These are phyloP conservation scores for Hydraecia micacea DNA, from an alignment of 2,888 invertebrate genomes.

Conservation along the genomic window DNA sequence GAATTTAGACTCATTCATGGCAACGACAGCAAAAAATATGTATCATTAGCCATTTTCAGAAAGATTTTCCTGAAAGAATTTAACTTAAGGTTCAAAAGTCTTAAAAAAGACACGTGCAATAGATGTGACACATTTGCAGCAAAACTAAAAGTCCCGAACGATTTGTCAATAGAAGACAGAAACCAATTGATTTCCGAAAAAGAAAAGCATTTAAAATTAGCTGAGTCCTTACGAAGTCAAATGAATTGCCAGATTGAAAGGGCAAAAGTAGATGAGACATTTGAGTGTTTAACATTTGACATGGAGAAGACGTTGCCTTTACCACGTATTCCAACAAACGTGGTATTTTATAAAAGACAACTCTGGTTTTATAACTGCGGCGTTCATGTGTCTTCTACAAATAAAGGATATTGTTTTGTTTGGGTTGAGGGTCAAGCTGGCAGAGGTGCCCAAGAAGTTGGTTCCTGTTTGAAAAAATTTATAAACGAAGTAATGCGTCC, in stretches of 20 bases:
- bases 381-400: no score
- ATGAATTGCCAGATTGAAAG: constrained; percentile 28
- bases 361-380: no score
- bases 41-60: constrained; percentile 9
- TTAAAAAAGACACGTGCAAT: constrained; percentile 14
- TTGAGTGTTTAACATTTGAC: constrained; percentile 38
- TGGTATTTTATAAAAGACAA: no score
- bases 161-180: constrained; percentile 21
- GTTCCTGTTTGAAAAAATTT: no score
- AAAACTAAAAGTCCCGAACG: constrained; percentile 16
- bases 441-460: no score
- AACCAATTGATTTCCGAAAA: constrained; percentile 23
- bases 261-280: constrained; percentile 28
- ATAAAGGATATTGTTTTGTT: no score
- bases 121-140: constrained; percentile 20
- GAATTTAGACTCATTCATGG: constrained; percentile 25
- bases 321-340: background rate
- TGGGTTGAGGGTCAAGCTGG: no score
- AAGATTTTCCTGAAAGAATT: constrained; percentile 3
- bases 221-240: constrained; percentile 24
- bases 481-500: no score
- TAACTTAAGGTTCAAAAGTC: constrained; percentile 19
- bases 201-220: constrained; percentile 27
- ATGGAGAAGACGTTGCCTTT: constrained; percentile 39
- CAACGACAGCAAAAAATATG: constrained; percentile 26